These are phyloP conservation scores for Coregonus clupeaformis DNA, from an alignment of 2,113 vertebrate species.

Conservation along the genomic window DNA sequence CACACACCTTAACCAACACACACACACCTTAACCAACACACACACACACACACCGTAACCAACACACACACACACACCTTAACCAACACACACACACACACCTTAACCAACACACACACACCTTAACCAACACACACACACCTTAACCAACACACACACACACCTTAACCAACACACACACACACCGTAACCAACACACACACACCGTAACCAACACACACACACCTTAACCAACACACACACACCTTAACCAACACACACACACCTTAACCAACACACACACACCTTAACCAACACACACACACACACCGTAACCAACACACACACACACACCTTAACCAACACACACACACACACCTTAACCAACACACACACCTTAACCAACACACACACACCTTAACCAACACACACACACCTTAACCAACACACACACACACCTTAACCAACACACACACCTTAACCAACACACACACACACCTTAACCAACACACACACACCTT, in stretches of 20 bases:
- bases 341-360: no score
- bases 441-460: no score
- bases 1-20: background rate
- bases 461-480: background rate
- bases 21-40: slow-evolving; percentile 1
- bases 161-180: background rate
- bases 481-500: no score
- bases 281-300: no score
- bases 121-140: slow-evolving; percentile 11
- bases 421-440: background rate
- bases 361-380: no score
- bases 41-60: slow-evolving; percentile 16
- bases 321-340: no score
- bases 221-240: background rate
- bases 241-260: background rate
- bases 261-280: slow-evolving; percentile 6
- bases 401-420: no score
- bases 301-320: no score
- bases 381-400: background rate
- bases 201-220: background rate
- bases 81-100: slow-evolving; percentile 13
- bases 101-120: no score
- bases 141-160: background rate
- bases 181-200: background rate
- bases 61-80: background rate